Evolutionary conservation across 2,888 invertebrate species (phyloP).

Genomic region (Calephelis perditalis): DNA sequence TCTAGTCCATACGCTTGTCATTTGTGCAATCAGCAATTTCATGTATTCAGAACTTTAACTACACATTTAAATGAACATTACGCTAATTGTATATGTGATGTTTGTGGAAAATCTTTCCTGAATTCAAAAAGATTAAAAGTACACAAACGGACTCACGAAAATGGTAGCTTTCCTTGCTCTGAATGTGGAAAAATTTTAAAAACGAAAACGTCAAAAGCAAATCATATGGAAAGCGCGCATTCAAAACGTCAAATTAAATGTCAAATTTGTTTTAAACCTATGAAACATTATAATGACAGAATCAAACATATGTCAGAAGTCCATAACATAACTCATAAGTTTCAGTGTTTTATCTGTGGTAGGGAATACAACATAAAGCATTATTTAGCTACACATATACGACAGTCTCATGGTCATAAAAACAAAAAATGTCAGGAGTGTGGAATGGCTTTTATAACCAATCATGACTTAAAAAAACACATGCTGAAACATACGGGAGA

Average conservation of each 20-base stretch:
- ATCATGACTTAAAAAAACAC: slow-evolving; percentile 50
- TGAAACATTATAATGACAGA: slow-evolving; percentile 66
- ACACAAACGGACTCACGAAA: slow-evolving; percentile 68
- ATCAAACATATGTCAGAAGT: slow-evolving; percentile 65
- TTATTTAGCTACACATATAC: slow-evolving; percentile 60
- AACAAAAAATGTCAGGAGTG: slow-evolving; percentile 68
- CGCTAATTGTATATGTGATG: slow-evolving; percentile 67
- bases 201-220: slow-evolving; percentile 53
- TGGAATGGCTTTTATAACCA: slow-evolving; percentile 65
- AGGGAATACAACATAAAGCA: slow-evolving; percentile 62
- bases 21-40: slow-evolving; percentile 51
- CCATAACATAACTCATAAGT: slow-evolving; percentile 58
- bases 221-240: slow-evolving; percentile 60
- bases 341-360: slow-evolving; percentile 53
- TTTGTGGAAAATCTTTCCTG: slow-evolving; percentile 70
- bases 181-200: slow-evolving; percentile 57
- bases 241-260: slow-evolving; percentile 56
- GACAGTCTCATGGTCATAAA: slow-evolving; percentile 63
- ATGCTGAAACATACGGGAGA: slow-evolving; percentile 55
- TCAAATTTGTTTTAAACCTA: slow-evolving; percentile 57
- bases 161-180: slow-evolving; percentile 51
- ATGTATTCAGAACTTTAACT: slow-evolving; percentile 58
- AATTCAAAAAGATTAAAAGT: slow-evolving; percentile 69
- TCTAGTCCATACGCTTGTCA: slow-evolving; percentile 55
- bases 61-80: slow-evolving; percentile 72